Conservation (phyloP, 2,888 invertebrate genomes). For the Tachina grossa region DNA sequence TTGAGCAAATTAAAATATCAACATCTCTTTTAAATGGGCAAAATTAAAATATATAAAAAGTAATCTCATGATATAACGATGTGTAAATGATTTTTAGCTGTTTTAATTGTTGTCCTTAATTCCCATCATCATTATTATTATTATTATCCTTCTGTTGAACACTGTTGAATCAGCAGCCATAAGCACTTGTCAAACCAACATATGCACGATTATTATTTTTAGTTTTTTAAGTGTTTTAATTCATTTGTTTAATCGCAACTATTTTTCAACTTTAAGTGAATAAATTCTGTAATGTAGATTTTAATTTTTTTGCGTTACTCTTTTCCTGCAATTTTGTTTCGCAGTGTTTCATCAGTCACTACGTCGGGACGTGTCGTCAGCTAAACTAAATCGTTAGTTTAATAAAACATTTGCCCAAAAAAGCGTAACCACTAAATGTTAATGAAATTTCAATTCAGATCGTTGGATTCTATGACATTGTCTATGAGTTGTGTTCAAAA, state of each 20-base stretch:
- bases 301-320: neutral
- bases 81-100: slow-evolving; percentile 11
- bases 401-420: too few species aligned
- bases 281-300: slow-evolving; percentile 41
- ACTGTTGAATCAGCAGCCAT: neutral
- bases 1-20: slow-evolving; percentile 32
- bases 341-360: slow-evolving; percentile 5
- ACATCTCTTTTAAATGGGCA: slow-evolving; percentile 15
- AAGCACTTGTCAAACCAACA: slow-evolving; percentile 14
- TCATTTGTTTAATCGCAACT: slow-evolving; percentile 63
- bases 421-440: too few species aligned
- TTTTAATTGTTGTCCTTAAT: slow-evolving; percentile 26
- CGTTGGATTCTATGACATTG: too few species aligned
- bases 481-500: too few species aligned
- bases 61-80: neutral
- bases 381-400: slow-evolving; percentile 18
- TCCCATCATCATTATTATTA: neutral
- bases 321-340: slow-evolving; percentile 15
- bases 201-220: slow-evolving; percentile 45
- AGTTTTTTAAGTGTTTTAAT: slow-evolving; percentile 63
- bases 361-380: neutral
- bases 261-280: slow-evolving; percentile 49
- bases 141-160: neutral
- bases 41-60: neutral
- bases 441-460: too few species aligned